Percentiles rank a stretch among this genome's conserved stretches.
These are phyloP conservation scores for Andinoacara biseriatus DNA, from an alignment of 2,113 vertebrate species.

Conservation along the genomic window DNA sequence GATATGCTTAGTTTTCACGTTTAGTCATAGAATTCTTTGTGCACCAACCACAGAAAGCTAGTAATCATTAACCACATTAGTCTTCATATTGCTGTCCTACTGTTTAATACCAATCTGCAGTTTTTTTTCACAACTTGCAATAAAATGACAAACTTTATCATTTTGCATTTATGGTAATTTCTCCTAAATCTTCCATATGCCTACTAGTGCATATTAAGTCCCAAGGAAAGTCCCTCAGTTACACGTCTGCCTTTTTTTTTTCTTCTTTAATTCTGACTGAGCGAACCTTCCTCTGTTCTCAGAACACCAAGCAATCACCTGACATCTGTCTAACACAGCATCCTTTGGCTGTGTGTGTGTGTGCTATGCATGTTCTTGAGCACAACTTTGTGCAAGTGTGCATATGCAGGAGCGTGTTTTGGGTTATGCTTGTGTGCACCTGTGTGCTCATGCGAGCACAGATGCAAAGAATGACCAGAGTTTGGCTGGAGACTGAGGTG, in stretches of 20 bases:
- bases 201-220: slow-evolving; percentile 7
- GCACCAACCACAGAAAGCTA: not conserved
- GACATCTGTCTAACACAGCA: not conserved
- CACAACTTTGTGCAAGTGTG: not conserved
- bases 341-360: not conserved
- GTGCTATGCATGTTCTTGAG: not conserved
- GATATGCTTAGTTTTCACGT: not conserved
- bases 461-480: slow-evolving; percentile 23
- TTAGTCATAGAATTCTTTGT: not conserved
- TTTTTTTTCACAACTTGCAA: slow-evolving; percentile 3
- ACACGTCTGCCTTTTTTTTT: not conserved
- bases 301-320: slow-evolving; percentile 44
- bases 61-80: not conserved
- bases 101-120: not conserved
- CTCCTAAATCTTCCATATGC: not conserved
- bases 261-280: slow-evolving; percentile 13
- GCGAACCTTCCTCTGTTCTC: slow-evolving; percentile 65
- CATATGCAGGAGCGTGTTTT: not conserved
- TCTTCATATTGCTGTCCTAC: not conserved
- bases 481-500: slow-evolving; percentile 13
- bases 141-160: slow-evolving; percentile 25
- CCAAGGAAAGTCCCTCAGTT: slow-evolving; percentile 61
- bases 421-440: not conserved
- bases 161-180: slow-evolving; percentile 17
- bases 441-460: slow-evolving; percentile 11